phyloP scores from a whole-genome alignment of 2,113 vertebrate species.

The Balaenoptera acutorostrata region DNA sequence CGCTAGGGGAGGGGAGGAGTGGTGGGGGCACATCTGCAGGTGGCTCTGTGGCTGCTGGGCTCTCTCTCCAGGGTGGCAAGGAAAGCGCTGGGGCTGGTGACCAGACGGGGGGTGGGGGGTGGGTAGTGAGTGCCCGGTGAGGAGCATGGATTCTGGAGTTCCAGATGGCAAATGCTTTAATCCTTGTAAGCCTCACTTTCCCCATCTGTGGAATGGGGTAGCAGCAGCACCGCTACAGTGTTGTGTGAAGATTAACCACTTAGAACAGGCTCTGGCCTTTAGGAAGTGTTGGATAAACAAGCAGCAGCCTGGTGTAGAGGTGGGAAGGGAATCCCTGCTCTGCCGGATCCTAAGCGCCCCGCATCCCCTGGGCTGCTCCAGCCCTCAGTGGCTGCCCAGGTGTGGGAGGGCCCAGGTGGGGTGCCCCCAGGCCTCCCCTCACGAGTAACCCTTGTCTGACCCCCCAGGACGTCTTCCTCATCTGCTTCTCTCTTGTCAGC shows the following conservation, averaged over 20 bases:
- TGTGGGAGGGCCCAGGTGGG: neutral
- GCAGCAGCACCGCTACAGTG: neutral
- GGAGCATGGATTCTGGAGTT: neutral
- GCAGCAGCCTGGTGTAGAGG: neutral
- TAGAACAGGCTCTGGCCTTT: neutral
- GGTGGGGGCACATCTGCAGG: neutral
- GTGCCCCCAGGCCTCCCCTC: neutral
- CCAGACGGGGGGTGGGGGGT: fast-evolving
- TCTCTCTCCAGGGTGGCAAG: neutral
- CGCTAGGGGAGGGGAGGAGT: neutral
- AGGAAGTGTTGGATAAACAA: too few relatives aligned
- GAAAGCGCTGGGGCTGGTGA: neutral
- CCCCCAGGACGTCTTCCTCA: slow-evolving; percentile 86
- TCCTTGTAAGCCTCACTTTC: neutral
- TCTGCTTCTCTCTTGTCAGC: slow-evolving; percentile 89
- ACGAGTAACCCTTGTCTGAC: neutral
- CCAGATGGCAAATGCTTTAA: neutral
- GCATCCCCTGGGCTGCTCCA: neutral
- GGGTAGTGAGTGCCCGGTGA: neutral
- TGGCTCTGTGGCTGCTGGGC: neutral
- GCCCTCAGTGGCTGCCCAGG: neutral
- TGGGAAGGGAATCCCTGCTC: neutral
- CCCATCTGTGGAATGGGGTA: neutral
- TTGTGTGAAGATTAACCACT: neutral
- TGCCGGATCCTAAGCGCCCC: neutral